Conservation (phyloP, 2,113 vertebrate species). For the Solea senegalensis region DNA sequence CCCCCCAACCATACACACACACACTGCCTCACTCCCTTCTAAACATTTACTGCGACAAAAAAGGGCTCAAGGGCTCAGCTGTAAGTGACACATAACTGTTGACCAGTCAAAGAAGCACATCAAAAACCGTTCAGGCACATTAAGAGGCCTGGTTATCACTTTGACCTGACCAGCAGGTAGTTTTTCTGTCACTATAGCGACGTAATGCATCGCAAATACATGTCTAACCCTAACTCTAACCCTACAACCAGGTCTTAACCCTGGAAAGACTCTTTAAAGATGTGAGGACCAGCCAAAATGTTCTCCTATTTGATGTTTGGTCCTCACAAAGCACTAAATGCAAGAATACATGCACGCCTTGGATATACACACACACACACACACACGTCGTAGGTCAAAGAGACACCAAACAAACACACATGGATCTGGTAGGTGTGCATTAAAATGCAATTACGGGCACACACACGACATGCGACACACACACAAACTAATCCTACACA, state of each 20-base stretch:
- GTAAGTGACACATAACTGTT: constrained; percentile 55
- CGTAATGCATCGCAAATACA: too few relatives aligned
- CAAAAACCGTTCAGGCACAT: constrained; percentile 21
- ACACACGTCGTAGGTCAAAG: constrained; percentile 7
- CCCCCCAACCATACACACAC: not conserved
- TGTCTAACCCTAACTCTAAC: too few relatives aligned
- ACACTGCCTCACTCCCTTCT: not conserved
- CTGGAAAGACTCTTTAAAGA: too few relatives aligned
- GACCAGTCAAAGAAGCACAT: constrained; percentile 18
- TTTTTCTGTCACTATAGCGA: constrained; percentile 17
- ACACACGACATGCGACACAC: not conserved
- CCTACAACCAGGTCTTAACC: too few relatives aligned
- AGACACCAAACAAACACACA: constrained; percentile 3
- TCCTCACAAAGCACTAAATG: too few relatives aligned
- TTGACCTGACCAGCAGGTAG: constrained; percentile 21
- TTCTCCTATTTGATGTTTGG: too few relatives aligned
- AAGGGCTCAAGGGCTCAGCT: constrained; percentile 28
- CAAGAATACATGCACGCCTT: not conserved
- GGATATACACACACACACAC: constrained; percentile 8
- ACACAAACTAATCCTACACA: constrained; percentile 32
- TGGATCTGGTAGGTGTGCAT: not conserved
- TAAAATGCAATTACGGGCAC: not conserved
- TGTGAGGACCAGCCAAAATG: too few relatives aligned
- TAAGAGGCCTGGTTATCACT: constrained; percentile 19
- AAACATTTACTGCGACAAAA: constrained; percentile 31